These are phyloP conservation scores for Monarcha castaneiventris DNA, from an alignment of 2,113 vertebrate genomes.

Conservation along the genomic window DNA sequence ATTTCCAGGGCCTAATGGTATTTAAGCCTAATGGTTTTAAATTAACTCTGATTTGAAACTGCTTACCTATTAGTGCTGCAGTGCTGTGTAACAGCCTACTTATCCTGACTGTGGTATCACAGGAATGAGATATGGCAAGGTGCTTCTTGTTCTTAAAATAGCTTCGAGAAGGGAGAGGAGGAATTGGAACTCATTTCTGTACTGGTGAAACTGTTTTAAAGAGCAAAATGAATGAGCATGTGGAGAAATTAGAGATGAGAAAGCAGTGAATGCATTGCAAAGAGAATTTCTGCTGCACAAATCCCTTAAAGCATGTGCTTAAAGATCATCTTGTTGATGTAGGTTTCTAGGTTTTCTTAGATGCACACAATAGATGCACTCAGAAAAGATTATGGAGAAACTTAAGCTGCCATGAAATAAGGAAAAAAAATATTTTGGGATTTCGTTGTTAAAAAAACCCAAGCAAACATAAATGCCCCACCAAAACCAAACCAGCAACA, in stretches of 20 bases:
- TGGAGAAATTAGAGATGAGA: background rate
- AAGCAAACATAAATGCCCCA: background rate
- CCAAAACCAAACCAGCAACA: background rate
- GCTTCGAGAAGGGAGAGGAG: background rate
- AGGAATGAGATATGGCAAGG: background rate
- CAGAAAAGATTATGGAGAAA: background rate
- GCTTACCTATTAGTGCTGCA: background rate
- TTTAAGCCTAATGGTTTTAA: background rate
- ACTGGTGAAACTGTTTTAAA: background rate
- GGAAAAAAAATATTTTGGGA: background rate
- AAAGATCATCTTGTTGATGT: background rate
- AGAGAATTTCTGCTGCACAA: background rate
- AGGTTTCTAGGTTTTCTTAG: background rate
- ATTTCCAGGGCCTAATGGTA: background rate
- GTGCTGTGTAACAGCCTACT: background rate
- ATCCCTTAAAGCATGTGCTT: background rate
- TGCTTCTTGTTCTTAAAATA: background rate
- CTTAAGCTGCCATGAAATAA: background rate
- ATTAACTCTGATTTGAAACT: background rate
- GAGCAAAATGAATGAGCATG: background rate
- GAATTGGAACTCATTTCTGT: background rate
- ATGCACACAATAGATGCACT: background rate
- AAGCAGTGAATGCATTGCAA: background rate
- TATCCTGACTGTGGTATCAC: background rate
- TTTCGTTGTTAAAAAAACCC: background rate